Percentiles rank a stretch among this genome's conserved stretches.
Conservation (phyloP, 92 coral and sea anemone species). For the Zoanthus sociatus region DNA sequence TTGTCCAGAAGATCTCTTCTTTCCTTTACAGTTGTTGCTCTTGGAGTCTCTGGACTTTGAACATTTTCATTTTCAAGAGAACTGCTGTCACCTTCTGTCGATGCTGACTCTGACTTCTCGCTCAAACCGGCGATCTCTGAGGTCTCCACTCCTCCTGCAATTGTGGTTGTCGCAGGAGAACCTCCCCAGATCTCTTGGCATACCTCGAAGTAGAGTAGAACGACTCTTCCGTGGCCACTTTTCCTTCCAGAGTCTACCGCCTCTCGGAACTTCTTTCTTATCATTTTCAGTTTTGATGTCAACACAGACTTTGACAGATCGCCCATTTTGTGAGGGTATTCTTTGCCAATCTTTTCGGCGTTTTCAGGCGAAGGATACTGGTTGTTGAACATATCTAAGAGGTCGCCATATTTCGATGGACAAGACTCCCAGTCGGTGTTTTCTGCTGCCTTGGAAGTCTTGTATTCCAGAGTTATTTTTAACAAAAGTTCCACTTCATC, state of each 20-base stretch:
- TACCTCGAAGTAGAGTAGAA: constrained; percentile 5
- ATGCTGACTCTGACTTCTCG: background rate
- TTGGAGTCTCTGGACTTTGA: constrained; percentile 1
- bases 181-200: constrained; percentile 4
- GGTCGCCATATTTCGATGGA: constrained; percentile 9
- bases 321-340: constrained; percentile 6
- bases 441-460: background rate
- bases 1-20: constrained; percentile 1
- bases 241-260: constrained; percentile 1
- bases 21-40: constrained; percentile 1
- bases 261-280: constrained; percentile 5
- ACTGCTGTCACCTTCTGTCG: constrained; percentile 1
- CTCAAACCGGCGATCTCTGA: constrained; percentile 1
- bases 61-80: background rate
- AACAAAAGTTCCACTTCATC: background rate
- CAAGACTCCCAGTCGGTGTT: constrained; percentile 14
- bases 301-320: background rate
- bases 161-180: constrained; percentile 3
- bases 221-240: background rate
- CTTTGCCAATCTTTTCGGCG: constrained; percentile 3
- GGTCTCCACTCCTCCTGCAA: constrained; percentile 4
- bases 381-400: constrained; percentile 1
- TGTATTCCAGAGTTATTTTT: background rate
- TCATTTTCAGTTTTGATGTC: background rate
- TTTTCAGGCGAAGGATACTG: constrained; percentile 2